These are phyloP conservation scores for Aulostomus chinensis DNA, from an alignment of 2,797 vertebrate genomes.

Conservation along the genomic window DNA sequence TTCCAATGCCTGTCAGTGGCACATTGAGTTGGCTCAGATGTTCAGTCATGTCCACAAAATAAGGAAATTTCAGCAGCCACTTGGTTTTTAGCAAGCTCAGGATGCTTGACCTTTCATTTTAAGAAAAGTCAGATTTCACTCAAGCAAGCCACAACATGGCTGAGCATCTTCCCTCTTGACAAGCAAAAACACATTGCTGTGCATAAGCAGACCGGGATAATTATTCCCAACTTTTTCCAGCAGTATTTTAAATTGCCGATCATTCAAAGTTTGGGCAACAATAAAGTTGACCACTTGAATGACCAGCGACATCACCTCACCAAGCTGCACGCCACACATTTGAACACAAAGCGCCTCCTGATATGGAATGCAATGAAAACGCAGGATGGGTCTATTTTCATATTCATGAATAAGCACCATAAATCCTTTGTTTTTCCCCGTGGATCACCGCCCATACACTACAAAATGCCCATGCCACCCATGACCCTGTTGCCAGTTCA, in stretches of 20 bases:
- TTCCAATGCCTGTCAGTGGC: conserved; percentile 47
- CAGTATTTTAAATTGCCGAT: too few species aligned
- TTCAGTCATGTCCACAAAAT: conserved; percentile 30
- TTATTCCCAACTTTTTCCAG: conserved; percentile 45
- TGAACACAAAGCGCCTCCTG: conserved; percentile 49
- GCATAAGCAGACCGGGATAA: conserved; percentile 36
- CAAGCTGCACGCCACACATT: conserved; percentile 36
- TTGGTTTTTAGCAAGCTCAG: conserved; percentile 33
- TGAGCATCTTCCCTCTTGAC: conserved; percentile 46
- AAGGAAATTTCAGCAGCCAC: conserved; percentile 37
- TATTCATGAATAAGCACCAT: conserved; percentile 39
- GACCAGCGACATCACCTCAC: conserved; percentile 37
- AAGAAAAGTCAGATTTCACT: conserved; percentile 31
- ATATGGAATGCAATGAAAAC: conserved; percentile 42
- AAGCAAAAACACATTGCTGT: conserved; percentile 50
- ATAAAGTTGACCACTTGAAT: too few species aligned
- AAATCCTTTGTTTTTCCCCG: conserved; percentile 35
- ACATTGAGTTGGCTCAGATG: conserved; percentile 43
- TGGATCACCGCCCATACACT: too few species aligned
- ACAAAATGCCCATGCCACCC: too few species aligned
- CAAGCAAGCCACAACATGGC: conserved; percentile 32
- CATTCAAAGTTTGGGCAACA: too few species aligned
- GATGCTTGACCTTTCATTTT: conserved; percentile 31
- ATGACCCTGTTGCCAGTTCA: too few species aligned
- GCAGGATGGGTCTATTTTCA: conserved; percentile 45